phyloP scores from a whole-genome alignment of 2,888 invertebrate species.

The Masnerella sp. region DNA sequence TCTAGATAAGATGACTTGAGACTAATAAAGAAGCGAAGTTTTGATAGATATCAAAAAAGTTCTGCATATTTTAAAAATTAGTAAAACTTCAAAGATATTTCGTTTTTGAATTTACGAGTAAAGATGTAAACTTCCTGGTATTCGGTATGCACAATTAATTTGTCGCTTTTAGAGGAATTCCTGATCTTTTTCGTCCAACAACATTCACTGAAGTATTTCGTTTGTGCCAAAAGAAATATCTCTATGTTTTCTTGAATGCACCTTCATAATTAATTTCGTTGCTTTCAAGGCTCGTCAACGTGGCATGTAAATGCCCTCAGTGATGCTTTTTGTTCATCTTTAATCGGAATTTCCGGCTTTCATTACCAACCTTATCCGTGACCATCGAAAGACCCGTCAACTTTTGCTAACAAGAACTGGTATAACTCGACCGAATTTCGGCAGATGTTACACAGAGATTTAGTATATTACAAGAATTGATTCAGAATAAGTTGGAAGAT shows the following conservation, averaged over 20 bases:
- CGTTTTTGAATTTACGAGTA: too few relatives aligned
- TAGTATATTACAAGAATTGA: conserved; percentile 21
- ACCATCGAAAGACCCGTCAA: conserved; percentile 29
- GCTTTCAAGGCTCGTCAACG: conserved; percentile 10
- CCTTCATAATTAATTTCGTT: conserved; percentile 27
- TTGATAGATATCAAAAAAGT: too few relatives aligned
- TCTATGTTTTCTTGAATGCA: neutral
- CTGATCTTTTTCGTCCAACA: neutral
- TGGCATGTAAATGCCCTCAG: conserved; percentile 15
- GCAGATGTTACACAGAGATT: conserved; percentile 16
- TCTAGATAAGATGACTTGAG: too few relatives aligned
- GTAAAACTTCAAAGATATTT: too few relatives aligned
- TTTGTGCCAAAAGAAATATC: neutral
- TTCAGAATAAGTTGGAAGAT: too few relatives aligned
- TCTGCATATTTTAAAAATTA: too few relatives aligned
- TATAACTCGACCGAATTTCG: conserved; percentile 35
- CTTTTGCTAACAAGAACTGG: conserved; percentile 27
- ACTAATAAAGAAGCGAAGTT: too few relatives aligned
- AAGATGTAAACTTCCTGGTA: too few relatives aligned
- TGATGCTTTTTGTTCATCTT: conserved; percentile 26
- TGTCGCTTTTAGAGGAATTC: too few relatives aligned
- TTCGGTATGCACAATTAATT: too few relatives aligned
- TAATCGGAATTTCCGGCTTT: conserved; percentile 38
- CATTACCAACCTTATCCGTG: conserved; percentile 28
- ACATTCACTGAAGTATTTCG: conserved; percentile 7